A percentile compares a stretch with the other conserved stretches of the same genome.
Conservation (phyloP, 2,113 vertebrate species). For the Amphiprion percula region DNA sequence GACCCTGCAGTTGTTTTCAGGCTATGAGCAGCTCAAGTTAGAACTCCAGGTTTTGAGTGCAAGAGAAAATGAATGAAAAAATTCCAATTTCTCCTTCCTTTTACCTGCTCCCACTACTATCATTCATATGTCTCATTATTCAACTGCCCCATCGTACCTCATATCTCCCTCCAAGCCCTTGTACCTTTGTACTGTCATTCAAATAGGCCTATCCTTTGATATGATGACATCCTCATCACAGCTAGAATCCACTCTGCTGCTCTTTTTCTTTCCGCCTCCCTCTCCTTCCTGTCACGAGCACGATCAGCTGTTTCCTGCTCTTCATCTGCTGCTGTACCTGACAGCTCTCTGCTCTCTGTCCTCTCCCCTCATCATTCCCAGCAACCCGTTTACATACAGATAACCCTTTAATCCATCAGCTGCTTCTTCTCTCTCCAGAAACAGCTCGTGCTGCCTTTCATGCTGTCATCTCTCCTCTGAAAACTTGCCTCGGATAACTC, state of each 20-base stretch:
- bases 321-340: conserved; percentile 25
- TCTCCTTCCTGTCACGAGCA: conserved; percentile 51
- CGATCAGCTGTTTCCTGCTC: conserved; percentile 43
- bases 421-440: conserved; percentile 31
- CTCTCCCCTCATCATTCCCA: conserved; percentile 40
- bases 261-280: neutral
- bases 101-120: conserved; percentile 1
- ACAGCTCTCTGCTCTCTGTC: conserved; percentile 50
- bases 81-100: neutral
- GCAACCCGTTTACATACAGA: conserved; percentile 34
- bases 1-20: neutral
- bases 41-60: no score
- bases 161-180: conserved; percentile 12
- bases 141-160: conserved; percentile 21
- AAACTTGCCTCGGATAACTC: conserved; percentile 7
- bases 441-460: conserved; percentile 40
- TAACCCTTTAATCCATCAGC: conserved; percentile 66
- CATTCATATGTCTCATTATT: conserved; percentile 27
- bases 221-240: conserved; percentile 35
- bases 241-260: conserved; percentile 19
- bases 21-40: neutral
- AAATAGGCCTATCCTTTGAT: conserved; percentile 47
- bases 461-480: conserved; percentile 44
- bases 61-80: neutral
- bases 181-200: conserved; percentile 43